A percentile compares a stretch with the other conserved stretches of the same genome.
These are phyloP conservation scores for Halotydeus destructor DNA, from an alignment of 1,140 invertebrate genomes.

Conservation along the genomic window DNA sequence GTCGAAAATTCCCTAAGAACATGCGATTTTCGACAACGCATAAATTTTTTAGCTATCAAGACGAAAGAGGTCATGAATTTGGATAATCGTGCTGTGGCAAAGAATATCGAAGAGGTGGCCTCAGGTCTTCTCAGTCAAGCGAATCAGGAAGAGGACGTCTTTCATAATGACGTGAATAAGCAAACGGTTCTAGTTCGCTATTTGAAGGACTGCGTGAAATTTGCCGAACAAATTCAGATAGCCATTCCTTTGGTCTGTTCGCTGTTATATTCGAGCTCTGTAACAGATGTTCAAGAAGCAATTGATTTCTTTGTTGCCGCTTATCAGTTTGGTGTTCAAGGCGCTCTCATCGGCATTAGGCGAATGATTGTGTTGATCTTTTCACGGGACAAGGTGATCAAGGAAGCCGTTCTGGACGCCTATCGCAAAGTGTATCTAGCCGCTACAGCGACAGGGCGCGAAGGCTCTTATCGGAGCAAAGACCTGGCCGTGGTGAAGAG, in stretches of 20 bases:
- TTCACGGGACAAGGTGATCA: constrained; percentile 39
- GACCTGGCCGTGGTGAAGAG: constrained; percentile 34
- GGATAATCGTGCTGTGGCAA: background rate
- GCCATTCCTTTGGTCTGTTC: constrained; percentile 45
- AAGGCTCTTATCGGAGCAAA: constrained; percentile 22
- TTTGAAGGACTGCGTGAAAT: constrained; percentile 38
- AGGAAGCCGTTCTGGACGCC: constrained; percentile 36
- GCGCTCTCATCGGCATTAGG: constrained; percentile 42
- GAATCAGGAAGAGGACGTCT: constrained; percentile 2
- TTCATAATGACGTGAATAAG: constrained; percentile 21
- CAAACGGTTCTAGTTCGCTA: constrained; percentile 24
- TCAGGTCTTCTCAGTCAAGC: constrained; percentile 18
- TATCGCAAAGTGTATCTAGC: constrained; percentile 43
- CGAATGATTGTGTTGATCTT: constrained; percentile 53
- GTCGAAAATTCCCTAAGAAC: too few species aligned
- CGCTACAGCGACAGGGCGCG: too few species aligned
- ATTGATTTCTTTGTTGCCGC: constrained; percentile 61
- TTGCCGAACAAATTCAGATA: constrained; percentile 40
- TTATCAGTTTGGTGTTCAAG: constrained; percentile 48
- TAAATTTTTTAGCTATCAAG: too few species aligned
- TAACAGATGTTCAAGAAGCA: constrained; percentile 55
- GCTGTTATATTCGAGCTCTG: constrained; percentile 46
- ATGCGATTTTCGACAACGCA: too few species aligned
- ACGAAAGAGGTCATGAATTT: too few species aligned
- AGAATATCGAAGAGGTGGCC: constrained; percentile 9